Conservation (phyloP, 2,113 vertebrate species). For the Mohoua ochrocephala region DNA sequence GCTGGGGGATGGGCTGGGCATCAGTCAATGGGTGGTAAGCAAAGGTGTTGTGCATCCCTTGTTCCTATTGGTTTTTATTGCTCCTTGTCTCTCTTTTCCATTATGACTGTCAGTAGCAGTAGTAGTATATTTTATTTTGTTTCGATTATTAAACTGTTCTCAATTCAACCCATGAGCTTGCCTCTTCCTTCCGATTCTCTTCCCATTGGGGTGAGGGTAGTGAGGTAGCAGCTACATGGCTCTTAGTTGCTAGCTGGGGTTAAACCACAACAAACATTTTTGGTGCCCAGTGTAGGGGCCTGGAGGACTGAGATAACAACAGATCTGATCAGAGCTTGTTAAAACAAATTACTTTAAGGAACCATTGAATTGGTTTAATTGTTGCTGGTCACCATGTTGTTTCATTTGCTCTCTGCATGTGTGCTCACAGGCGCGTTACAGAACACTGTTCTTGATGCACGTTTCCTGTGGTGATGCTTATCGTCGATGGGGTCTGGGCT, state of each 20-base stretch:
- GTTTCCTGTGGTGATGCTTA: background rate
- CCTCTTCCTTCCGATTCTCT: background rate
- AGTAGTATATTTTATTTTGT: background rate
- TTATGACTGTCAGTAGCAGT: background rate
- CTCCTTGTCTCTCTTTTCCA: background rate
- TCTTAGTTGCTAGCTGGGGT: background rate
- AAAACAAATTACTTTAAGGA: background rate
- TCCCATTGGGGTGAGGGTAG: background rate
- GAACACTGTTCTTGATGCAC: background rate
- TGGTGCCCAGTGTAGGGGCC: background rate
- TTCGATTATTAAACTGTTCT: background rate
- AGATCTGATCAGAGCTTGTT: background rate
- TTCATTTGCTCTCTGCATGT: background rate
- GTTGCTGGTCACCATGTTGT: background rate
- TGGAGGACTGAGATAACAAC: background rate
- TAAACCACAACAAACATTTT: background rate
- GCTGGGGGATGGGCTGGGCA: background rate
- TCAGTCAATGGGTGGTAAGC: background rate
- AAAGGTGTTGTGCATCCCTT: background rate
- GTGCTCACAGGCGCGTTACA: rapidly evolving
- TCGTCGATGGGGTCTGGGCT: background rate
- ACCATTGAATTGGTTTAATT: background rate
- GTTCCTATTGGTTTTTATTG: background rate
- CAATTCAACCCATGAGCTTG: background rate
- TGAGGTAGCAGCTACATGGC: background rate